Evolutionary conservation across 2,113 vertebrate species (phyloP), one percentile per base, ranked within the genome.

Genomic region (Nerophis ophidion): DNA sequence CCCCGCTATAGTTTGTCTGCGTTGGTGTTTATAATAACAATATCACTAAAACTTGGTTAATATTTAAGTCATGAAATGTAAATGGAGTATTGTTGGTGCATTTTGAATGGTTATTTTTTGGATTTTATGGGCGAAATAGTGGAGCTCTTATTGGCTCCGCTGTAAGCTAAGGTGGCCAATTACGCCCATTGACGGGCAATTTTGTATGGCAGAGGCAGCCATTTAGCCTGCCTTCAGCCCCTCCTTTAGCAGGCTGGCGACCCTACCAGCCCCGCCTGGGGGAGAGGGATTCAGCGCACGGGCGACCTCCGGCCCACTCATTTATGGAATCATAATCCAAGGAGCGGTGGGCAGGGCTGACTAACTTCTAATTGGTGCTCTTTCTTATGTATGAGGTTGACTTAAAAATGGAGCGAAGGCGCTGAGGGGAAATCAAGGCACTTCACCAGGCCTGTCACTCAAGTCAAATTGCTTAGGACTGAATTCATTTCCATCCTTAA

Each of bases 141-240:
- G 26, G 26, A 26, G 26, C 26, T 26, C 26, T 3, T 4, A 26
- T 26, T 26, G 26, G 26, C 26, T 26, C 26, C 26, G 26, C 26
- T 26, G 1, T 26, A 26, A 26, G 26, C 26, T 26, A 70, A 71
- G 13, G 73, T 77, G 74, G 49, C 72, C 77, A 84, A 86, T 83
- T 86, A 86, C 73, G 51, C 68, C 80, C 77, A 86, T 73, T 80
- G 83, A 84, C 82, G 81, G 76, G 76, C 80, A 82, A 86, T 84
- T 86, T 80, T 80, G 67, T 75, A 66, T 11, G 65, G 64, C 63
- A 68, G 67, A 74, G 72, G 72, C 76, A 78, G 75, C 80, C 77
- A 80, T 85, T 12, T 86, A 86, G 71, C 63, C 40, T 74, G 67
- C 70, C 80, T 72, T 88, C 84, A 81, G 65, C 83, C 81, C 70